phyloP scores from a whole-genome alignment of 2,888 invertebrate species.

The Papilio gigon region DNA sequence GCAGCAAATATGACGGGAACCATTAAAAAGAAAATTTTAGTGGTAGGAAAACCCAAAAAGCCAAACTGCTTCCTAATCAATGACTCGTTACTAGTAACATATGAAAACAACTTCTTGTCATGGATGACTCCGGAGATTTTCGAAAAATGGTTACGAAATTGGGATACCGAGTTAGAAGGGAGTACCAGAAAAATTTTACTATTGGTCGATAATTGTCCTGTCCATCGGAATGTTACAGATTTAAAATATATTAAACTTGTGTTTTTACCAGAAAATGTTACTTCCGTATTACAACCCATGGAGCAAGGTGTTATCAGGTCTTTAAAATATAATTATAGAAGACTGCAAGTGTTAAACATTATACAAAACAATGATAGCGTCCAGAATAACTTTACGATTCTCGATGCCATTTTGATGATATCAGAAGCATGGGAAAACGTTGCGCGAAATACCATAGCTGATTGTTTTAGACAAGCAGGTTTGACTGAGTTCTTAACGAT shows the following conservation, averaged over 20 bases:
- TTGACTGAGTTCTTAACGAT: slow-evolving; percentile 2
- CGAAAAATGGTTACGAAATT: slow-evolving; percentile 47
- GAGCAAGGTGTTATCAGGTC: slow-evolving; percentile 27
- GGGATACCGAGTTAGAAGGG: slow-evolving; percentile 43
- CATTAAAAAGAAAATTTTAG: slow-evolving; percentile 52
- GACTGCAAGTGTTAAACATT: slow-evolving; percentile 43
- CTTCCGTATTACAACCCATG: background rate
- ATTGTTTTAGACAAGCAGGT: slow-evolving; percentile 16
- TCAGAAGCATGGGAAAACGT: slow-evolving; percentile 35
- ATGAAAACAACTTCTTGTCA: slow-evolving; percentile 52
- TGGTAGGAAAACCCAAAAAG: slow-evolving; percentile 55
- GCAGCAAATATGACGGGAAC: slow-evolving; percentile 53
- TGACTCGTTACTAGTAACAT: slow-evolving; percentile 36
- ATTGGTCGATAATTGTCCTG: slow-evolving; percentile 12
- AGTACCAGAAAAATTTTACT: slow-evolving; percentile 17
- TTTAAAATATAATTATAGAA: slow-evolving; percentile 44
- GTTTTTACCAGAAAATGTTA: slow-evolving; percentile 4
- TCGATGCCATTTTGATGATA: slow-evolving; percentile 49
- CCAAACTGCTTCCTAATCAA: slow-evolving; percentile 42
- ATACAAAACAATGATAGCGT: slow-evolving; percentile 42
- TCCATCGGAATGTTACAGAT: background rate
- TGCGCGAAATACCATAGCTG: background rate
- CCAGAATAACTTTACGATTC: slow-evolving; percentile 43
- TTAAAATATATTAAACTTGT: slow-evolving; percentile 8
- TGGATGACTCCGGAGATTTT: slow-evolving; percentile 57